These are phyloP conservation scores for Mechanitis messenoides DNA, from an alignment of 2,888 invertebrate species.

Conservation along the genomic window DNA sequence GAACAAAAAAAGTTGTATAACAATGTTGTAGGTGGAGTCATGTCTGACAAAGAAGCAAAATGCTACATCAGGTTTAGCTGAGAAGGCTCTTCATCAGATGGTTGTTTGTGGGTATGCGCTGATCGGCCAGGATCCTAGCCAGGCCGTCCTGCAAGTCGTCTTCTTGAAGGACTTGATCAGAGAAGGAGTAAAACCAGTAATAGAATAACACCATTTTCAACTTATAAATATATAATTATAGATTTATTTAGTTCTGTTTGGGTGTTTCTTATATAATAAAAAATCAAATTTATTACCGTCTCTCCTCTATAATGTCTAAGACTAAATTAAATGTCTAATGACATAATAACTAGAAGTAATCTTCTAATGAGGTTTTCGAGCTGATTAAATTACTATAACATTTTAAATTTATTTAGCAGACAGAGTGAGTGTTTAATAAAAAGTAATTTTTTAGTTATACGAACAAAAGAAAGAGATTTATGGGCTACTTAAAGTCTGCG, in stretches of 20 bases:
- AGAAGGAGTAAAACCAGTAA: conserved; percentile 53
- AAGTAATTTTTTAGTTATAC: conserved; percentile 49
- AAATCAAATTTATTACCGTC: no score
- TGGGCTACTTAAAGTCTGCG: conserved; percentile 58
- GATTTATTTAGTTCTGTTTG: neutral
- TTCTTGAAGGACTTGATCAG: conserved; percentile 57
- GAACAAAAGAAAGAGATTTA: conserved; percentile 58
- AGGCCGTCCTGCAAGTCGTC: conserved; percentile 54
- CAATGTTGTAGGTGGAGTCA: conserved; percentile 41
- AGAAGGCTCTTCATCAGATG: conserved; percentile 68
- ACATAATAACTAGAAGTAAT: no score
- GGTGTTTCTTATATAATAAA: no score
- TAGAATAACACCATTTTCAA: conserved; percentile 8
- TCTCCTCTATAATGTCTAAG: no score
- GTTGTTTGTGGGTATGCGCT: conserved; percentile 68
- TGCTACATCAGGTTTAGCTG: conserved; percentile 53
- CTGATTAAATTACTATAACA: no score
- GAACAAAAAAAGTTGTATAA: neutral
- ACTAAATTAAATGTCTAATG: no score
- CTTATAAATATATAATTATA: neutral
- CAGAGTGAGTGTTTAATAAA: conserved; percentile 14
- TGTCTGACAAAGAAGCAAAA: conserved; percentile 53
- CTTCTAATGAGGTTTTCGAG: no score
- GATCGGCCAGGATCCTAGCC: conserved; percentile 65
- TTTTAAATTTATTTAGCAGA: no score